Percentiles rank a stretch among this genome's conserved stretches.
These are phyloP conservation scores for Corythaixoides concolor DNA, from an alignment of 2,113 vertebrate species.

Conservation along the genomic window DNA sequence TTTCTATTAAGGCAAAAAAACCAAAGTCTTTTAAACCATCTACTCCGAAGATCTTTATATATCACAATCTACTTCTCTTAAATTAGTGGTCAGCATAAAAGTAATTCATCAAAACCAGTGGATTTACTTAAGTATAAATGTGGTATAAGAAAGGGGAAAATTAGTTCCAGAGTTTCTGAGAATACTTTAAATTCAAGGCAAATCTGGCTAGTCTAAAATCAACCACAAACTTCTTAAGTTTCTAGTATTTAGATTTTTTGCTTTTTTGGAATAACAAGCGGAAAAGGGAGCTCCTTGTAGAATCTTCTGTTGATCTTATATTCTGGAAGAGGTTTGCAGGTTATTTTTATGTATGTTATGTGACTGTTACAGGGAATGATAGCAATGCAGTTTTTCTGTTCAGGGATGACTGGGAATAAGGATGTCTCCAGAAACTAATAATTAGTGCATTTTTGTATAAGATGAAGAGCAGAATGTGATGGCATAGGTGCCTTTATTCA, in stretches of 20 bases:
- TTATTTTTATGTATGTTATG: not conserved
- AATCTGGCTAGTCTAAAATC: not conserved
- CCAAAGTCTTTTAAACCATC: not conserved
- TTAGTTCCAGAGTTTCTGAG: not conserved
- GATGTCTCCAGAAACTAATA: not conserved
- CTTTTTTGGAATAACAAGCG: too few relatives aligned
- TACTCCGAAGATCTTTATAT: not conserved
- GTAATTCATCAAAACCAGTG: not conserved
- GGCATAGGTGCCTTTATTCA: not conserved
- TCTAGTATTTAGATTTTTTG: not conserved
- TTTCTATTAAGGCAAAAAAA: not conserved
- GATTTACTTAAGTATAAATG: not conserved
- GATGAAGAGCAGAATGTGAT: not conserved
- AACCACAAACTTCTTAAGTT: not conserved
- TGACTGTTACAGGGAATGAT: not conserved
- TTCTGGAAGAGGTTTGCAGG: not conserved
- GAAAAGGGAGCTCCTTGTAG: too few relatives aligned
- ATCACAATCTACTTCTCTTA: not conserved
- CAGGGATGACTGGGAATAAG: not conserved
- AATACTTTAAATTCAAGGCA: not conserved
- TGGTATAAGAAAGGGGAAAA: not conserved
- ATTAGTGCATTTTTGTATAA: not conserved
- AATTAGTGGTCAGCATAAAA: slow-evolving; percentile 45
- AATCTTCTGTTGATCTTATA: not conserved
- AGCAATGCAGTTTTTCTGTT: not conserved